Evolutionary conservation across 2,113 vertebrate genomes (phyloP).

Genomic region (Condylura cristata): DNA sequence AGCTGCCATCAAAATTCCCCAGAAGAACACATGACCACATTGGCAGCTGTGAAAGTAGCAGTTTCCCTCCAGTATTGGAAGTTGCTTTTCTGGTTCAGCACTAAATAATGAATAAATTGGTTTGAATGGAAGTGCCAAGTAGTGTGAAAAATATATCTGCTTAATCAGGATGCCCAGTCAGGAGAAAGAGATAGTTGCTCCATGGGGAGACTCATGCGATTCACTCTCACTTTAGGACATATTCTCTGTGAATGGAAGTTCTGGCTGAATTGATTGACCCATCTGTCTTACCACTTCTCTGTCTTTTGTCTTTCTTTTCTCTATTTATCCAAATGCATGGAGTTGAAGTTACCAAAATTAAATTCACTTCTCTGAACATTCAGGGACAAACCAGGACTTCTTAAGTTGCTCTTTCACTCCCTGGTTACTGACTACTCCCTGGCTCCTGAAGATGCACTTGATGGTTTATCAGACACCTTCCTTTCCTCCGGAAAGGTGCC

Average conservation of each 20-base stretch:
- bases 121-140: neutral
- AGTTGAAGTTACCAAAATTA: neutral
- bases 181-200: neutral
- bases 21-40: neutral
- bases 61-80: neutral
- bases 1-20: neutral
- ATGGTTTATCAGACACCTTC: neutral
- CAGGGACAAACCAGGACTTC: neutral
- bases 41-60: neutral
- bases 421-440: neutral
- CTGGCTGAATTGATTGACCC: neutral
- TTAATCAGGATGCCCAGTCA: neutral
- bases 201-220: neutral
- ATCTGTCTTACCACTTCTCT: neutral
- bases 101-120: neutral
- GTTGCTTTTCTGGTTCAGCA: neutral
- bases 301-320: neutral
- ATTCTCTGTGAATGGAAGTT: rapidly evolving
- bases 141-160: neutral
- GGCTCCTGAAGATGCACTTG: neutral
- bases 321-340: neutral
- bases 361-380: neutral
- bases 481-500: neutral
- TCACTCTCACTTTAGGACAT: neutral
- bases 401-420: neutral